Evolutionary conservation across 2,888 invertebrate species (phyloP).

Genomic region (Pocota personata): DNA sequence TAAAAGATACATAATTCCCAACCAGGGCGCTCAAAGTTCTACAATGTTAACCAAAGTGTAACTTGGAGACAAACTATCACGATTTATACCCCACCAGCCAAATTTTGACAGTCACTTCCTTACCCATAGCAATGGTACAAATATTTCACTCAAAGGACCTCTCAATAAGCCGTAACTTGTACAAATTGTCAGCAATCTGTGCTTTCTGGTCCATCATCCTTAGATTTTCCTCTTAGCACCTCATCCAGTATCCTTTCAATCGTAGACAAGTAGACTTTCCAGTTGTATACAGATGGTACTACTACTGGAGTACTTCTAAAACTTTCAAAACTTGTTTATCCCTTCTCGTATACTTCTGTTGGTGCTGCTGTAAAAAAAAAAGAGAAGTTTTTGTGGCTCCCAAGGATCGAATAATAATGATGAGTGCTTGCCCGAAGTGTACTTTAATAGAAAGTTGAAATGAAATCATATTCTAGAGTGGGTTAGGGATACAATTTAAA

Average conservation of each 20-base stretch:
- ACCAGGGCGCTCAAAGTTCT: not conserved
- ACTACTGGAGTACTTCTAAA: conserved; percentile 37
- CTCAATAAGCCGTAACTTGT: conserved; percentile 1
- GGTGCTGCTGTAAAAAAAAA: not conserved
- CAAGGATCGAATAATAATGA: not conserved
- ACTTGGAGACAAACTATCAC: not conserved
- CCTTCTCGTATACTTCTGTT: not conserved
- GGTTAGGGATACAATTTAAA: not conserved
- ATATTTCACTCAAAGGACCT: conserved; percentile 20
- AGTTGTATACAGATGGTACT: conserved; percentile 6
- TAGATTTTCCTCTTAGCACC: conserved; percentile 12
- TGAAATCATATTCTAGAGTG: not conserved
- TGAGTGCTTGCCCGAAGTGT: not conserved
- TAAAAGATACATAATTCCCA: no score
- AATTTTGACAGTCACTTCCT: not conserved
- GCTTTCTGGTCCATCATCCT: conserved; percentile 12
- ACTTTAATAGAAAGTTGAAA: not conserved
- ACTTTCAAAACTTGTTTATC: conserved; percentile 50
- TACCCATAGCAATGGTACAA: not conserved
- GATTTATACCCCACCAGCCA: not conserved
- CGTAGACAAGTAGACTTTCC: conserved; percentile 40
- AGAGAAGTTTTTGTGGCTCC: not conserved
- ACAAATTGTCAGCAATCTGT: conserved; percentile 33
- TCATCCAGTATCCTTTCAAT: conserved; percentile 20
- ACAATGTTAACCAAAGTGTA: not conserved